A percentile compares a stretch with the other conserved stretches of the same genome.
Conservation (phyloP, 2,797 vertebrate species). For the Liparis tanakae region DNA sequence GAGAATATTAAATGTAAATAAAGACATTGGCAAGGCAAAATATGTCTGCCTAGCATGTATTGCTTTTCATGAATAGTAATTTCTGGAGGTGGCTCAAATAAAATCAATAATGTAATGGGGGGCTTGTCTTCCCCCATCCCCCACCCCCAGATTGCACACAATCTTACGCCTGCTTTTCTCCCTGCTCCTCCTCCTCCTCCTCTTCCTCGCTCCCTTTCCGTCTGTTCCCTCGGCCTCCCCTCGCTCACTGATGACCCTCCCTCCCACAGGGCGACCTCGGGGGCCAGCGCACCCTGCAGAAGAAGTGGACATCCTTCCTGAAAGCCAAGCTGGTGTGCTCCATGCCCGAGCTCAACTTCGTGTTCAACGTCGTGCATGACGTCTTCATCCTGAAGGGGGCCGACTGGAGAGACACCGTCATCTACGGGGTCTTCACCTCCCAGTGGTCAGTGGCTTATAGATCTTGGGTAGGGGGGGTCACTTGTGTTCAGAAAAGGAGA, state of each 20-base stretch:
- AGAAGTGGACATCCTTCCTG: conserved; percentile 98
- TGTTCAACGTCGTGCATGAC: conserved; percentile 95
- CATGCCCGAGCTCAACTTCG: conserved; percentile 91
- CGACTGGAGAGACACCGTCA: conserved; percentile 86
- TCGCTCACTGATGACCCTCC: background rate
- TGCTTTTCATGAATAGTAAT: background rate
- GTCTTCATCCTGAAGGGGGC: conserved; percentile 89
- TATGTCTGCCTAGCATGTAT: background rate
- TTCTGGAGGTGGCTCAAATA: background rate
- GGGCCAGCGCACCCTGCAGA: conserved; percentile 93
- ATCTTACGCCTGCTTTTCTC: background rate
- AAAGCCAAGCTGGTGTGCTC: conserved; percentile 96
- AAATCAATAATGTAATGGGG: background rate
- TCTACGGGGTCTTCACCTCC: conserved; percentile 95
- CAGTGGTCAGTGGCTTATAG: conserved; percentile 88
- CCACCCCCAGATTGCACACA: background rate
- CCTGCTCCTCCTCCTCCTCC: background rate
- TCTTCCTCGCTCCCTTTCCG: background rate
- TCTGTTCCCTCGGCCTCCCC: background rate
- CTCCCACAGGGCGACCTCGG: conserved; percentile 90
- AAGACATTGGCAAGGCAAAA: background rate
- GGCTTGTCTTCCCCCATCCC: background rate
- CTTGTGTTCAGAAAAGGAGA: background rate
- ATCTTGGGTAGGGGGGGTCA: background rate
- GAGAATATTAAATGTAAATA: background rate